Evolutionary conservation across 1,140 invertebrate genomes (phyloP).

Genomic region (Tribolium madens): DNA sequence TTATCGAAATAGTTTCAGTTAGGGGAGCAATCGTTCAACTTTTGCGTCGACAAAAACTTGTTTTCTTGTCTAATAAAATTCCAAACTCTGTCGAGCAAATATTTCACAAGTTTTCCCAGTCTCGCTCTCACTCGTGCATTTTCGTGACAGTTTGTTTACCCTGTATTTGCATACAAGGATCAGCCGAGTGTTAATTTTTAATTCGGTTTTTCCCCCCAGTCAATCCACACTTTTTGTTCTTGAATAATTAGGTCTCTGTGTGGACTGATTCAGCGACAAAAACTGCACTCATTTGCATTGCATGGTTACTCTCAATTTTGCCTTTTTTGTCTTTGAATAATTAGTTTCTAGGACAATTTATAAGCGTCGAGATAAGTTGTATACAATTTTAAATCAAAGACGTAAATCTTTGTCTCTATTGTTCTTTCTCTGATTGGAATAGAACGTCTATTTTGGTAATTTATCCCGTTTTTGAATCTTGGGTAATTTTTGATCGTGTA

Average conservation of each 20-base stretch:
- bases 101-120: slow-evolving; percentile 16
- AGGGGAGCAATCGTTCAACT: slow-evolving; percentile 13
- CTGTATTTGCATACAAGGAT: neutral
- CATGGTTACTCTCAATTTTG: neutral
- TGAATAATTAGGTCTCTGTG: slow-evolving; percentile 25
- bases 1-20: slow-evolving; percentile 22
- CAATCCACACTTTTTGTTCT: neutral
- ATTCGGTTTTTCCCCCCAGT: neutral
- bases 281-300: neutral
- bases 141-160: slow-evolving; percentile 22
- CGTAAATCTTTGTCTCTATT: slow-evolving; percentile 12
- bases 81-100: slow-evolving; percentile 17
- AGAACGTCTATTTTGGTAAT: too few species aligned
- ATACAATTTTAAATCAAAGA: slow-evolving; percentile 38
- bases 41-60: slow-evolving; percentile 10
- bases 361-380: slow-evolving; percentile 26
- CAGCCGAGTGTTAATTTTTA: neutral
- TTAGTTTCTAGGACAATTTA: slow-evolving; percentile 35
- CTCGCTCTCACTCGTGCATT: slow-evolving; percentile 3
- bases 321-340: slow-evolving; percentile 10
- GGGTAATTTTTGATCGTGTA: slow-evolving; percentile 2
- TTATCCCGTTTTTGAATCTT: neutral
- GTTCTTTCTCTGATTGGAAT: slow-evolving; percentile 7
- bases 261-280: neutral
- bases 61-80: slow-evolving; percentile 37